Conservation (phyloP, 1,140 invertebrate species). For the Drosophila virilis region DNA sequence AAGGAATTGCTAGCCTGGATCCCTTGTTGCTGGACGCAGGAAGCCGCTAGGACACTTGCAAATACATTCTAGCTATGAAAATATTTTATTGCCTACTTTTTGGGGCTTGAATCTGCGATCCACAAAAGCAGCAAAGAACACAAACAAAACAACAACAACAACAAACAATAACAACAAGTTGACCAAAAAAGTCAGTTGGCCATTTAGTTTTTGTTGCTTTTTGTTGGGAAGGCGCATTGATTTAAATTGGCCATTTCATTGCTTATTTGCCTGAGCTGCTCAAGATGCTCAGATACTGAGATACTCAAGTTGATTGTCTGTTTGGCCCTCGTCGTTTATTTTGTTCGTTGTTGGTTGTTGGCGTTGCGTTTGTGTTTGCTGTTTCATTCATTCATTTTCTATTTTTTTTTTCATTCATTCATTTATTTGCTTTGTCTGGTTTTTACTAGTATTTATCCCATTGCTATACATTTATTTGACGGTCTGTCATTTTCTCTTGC, state of each 20-base stretch:
- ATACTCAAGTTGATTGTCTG: slow-evolving; percentile 69
- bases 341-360: slow-evolving; percentile 5
- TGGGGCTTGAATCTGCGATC: background rate
- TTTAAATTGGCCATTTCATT: slow-evolving; percentile 76
- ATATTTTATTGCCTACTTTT: slow-evolving; percentile 7
- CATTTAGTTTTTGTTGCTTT: slow-evolving; percentile 36
- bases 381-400: background rate
- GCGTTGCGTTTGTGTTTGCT: slow-evolving; percentile 6
- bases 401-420: slow-evolving; percentile 21
- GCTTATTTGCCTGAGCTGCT: slow-evolving; percentile 53
- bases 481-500: slow-evolving; percentile 7
- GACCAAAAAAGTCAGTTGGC: slow-evolving; percentile 48
- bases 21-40: no score
- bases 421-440: slow-evolving; percentile 43
- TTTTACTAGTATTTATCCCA: slow-evolving; percentile 44
- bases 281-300: slow-evolving; percentile 1
- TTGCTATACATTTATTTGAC: slow-evolving; percentile 19
- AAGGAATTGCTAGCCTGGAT: no score
- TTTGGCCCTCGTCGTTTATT: slow-evolving; percentile 21
- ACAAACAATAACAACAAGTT: slow-evolving; percentile 18
- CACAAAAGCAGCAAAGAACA: background rate
- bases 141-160: background rate
- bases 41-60: no score
- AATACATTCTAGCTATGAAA: background rate
- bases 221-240: slow-evolving; percentile 51